These are phyloP conservation scores for Acestrorhynchus altus DNA, from an alignment of 2,797 vertebrate genomes.

Conservation along the genomic window DNA sequence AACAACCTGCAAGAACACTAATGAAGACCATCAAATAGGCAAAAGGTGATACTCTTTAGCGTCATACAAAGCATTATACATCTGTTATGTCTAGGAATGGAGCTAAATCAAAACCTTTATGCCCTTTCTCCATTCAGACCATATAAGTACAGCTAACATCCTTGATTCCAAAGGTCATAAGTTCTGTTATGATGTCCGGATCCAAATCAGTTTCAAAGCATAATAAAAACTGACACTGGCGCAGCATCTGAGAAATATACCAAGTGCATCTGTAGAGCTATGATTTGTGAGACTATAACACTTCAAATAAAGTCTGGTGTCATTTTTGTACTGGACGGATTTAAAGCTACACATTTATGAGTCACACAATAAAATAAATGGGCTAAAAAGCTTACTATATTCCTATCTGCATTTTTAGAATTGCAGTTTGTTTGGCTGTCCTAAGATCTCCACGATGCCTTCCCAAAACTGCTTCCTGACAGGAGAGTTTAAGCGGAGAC, in stretches of 20 bases:
- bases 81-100: neutral
- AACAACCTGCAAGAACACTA: neutral
- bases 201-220: constrained; percentile 2
- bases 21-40: neutral
- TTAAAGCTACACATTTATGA: neutral
- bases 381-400: neutral
- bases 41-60: neutral
- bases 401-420: neutral
- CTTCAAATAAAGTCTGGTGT: neutral
- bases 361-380: neutral
- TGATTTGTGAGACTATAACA: neutral
- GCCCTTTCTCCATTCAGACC: constrained; percentile 16
- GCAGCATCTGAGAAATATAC: neutral
- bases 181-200: neutral
- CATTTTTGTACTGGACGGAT: neutral
- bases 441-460: neutral
- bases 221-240: constrained; percentile 12
- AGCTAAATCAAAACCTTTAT: neutral
- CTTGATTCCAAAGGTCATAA: neutral
- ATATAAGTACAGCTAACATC: constrained; percentile 1
- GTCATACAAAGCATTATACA: neutral
- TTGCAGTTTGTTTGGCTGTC: neutral
- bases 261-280: neutral
- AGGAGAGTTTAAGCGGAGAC: constrained; percentile 20
- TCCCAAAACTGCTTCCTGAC: neutral